These are phyloP conservation scores for Timema cristinae DNA, from an alignment of 2,888 invertebrate species.

Conservation along the genomic window DNA sequence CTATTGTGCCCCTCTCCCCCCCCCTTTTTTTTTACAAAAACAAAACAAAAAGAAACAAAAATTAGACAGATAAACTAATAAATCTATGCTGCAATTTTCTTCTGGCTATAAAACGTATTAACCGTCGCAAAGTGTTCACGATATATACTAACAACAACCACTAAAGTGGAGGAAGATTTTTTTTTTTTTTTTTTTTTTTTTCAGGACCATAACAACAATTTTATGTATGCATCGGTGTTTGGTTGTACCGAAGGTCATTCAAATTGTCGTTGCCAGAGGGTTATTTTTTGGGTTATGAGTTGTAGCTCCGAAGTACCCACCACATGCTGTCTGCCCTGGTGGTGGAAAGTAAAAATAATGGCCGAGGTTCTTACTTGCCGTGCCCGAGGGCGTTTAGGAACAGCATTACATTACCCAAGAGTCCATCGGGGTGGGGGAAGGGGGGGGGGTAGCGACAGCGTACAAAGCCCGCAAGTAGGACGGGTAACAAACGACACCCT, in stretches of 20 bases:
- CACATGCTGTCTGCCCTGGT: not conserved
- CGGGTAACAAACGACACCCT: conserved; percentile 26
- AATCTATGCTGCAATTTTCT: conserved; percentile 14
- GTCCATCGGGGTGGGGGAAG: not conserved
- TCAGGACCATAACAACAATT: too few species aligned
- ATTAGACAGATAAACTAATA: not conserved
- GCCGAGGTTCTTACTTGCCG: too few species aligned
- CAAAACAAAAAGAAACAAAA: too few species aligned
- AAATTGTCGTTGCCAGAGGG: conserved; percentile 17
- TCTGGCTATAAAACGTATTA: conserved; percentile 2
- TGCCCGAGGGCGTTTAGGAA: too few species aligned
- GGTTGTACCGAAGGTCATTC: conserved; percentile 19
- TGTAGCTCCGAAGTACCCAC: conserved; percentile 1
- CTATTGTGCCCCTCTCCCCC: too few species aligned
- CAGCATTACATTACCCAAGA: too few species aligned
- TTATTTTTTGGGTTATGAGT: not conserved
- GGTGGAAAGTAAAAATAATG: too few species aligned
- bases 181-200: too few species aligned
- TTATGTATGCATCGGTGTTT: not conserved
- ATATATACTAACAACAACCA: too few species aligned
- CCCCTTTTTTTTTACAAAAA: too few species aligned
- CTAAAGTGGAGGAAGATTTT: too few species aligned
- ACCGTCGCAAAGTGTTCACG: conserved; percentile 5
- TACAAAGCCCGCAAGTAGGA: too few species aligned
- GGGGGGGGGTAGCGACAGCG: conserved; percentile 14